Evolutionary conservation across 2,888 invertebrate genomes (phyloP).

Genomic region (Andrena minutula): DNA sequence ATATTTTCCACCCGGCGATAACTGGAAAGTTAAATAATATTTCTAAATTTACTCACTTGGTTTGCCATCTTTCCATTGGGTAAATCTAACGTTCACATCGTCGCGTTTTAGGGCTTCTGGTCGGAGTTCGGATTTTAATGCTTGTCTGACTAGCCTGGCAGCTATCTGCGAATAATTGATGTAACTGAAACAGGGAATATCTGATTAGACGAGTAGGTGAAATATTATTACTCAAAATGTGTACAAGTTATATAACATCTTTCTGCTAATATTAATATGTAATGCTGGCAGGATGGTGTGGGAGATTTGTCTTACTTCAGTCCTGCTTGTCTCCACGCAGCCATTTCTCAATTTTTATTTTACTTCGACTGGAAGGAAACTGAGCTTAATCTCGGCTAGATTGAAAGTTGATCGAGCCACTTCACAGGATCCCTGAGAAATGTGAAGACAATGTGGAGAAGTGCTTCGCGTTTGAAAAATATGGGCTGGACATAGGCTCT

Average conservation of each 20-base stretch:
- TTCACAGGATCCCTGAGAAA: background rate
- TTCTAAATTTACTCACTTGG: conserved; percentile 89
- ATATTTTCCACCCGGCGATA: background rate
- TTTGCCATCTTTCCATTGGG: conserved; percentile 96
- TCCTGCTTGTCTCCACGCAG: conserved; percentile 94
- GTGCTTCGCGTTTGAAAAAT: background rate
- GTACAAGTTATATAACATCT: conserved; percentile 41
- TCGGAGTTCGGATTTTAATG: conserved; percentile 91
- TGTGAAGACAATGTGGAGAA: background rate
- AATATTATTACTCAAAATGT: conserved; percentile 15
- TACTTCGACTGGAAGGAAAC: background rate
- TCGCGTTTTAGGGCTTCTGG: conserved; percentile 92
- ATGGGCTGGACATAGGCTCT: conserved; percentile 3
- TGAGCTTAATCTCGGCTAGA: background rate
- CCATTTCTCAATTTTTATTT: conserved; percentile 87
- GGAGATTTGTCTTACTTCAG: conserved; percentile 89
- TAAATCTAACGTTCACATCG: conserved; percentile 91
- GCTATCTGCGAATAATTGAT: conserved; percentile 98
- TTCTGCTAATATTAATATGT: conserved; percentile 2
- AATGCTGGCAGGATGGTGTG: background rate
- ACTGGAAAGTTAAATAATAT: background rate
- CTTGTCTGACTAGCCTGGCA: conserved; percentile 92
- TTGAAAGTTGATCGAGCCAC: background rate
- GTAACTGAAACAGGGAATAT: conserved; percentile 89
- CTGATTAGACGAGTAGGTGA: background rate